These are phyloP conservation scores for Papilio helenus DNA, from an alignment of 1,140 invertebrate species.

Conservation along the genomic window DNA sequence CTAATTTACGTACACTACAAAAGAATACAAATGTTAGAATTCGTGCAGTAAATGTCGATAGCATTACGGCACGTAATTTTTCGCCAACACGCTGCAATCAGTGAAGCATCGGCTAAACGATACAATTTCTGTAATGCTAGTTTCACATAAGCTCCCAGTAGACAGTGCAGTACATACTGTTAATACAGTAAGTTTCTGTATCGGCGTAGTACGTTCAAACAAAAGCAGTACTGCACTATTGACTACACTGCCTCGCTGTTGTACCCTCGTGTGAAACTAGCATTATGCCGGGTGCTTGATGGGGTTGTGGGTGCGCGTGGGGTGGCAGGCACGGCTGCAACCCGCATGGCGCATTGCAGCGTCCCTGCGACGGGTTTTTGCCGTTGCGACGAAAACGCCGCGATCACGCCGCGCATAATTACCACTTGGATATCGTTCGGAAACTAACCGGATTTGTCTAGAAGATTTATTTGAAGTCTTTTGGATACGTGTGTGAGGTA, in stretches of 20 bases:
- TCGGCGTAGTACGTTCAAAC: not conserved
- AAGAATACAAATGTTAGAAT: constrained; percentile 7
- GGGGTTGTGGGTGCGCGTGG: not conserved
- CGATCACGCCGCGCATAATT: constrained; percentile 6
- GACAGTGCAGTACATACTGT: not conserved
- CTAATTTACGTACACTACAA: not conserved
- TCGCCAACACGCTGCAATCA: constrained; percentile 20
- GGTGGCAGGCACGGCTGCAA: constrained; percentile 3
- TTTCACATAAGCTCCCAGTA: not conserved
- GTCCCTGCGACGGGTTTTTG: constrained; percentile 16
- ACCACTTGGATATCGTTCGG: constrained; percentile 2
- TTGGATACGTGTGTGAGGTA: not conserved
- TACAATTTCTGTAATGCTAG: constrained; percentile 11
- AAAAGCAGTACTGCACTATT: not conserved
- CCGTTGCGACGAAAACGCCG: constrained; percentile 6
- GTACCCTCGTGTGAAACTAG: not conserved
- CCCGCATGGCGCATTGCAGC: constrained; percentile 20
- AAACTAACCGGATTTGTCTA: not conserved
- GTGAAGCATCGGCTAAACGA: constrained; percentile 13
- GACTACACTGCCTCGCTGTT: not conserved
- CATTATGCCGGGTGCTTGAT: not conserved
- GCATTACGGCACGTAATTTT: constrained; percentile 22
- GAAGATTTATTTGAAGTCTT: not conserved
- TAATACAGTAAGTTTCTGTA: too few species aligned
- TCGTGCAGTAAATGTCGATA: constrained; percentile 10